These are phyloP conservation scores for Arizona elegans DNA, from an alignment of 2,113 vertebrate genomes.

Conservation along the genomic window DNA sequence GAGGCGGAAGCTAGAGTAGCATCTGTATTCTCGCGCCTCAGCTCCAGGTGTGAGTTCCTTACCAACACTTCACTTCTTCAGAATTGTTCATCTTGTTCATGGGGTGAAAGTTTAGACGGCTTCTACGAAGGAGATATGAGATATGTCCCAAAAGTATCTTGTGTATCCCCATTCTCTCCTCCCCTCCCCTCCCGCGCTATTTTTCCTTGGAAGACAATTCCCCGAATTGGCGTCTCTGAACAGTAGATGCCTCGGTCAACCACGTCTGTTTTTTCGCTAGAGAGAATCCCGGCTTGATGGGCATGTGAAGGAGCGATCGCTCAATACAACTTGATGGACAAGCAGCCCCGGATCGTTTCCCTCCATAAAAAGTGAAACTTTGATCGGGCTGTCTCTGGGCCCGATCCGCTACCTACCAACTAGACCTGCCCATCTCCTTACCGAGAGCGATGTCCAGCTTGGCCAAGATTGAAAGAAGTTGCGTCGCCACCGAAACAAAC, in stretches of 20 bases:
- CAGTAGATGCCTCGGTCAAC: background rate
- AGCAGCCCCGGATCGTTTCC: background rate
- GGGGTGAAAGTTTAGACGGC: background rate
- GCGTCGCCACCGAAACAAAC: background rate
- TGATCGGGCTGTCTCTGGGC: background rate
- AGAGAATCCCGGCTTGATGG: background rate
- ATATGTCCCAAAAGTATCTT: too few relatives aligned
- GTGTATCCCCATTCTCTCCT: background rate
- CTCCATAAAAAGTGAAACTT: background rate
- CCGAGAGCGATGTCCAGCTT: background rate
- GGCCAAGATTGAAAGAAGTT: background rate
- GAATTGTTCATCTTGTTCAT: too few relatives aligned
- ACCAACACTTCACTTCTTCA: background rate
- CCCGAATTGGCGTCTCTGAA: background rate
- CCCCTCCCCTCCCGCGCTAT: background rate
- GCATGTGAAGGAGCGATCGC: background rate
- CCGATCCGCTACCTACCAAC: background rate
- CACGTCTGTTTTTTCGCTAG: background rate
- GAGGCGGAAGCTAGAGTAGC: background rate
- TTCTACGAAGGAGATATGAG: background rate
- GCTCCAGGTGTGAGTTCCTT: background rate
- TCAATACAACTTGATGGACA: background rate
- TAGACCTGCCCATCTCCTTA: background rate
- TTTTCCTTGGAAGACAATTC: background rate
- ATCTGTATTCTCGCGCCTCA: background rate